Base-by-base conservation (phyloP, 2,113 vertebrate genomes). In the Prietella phreatophila region DNA sequence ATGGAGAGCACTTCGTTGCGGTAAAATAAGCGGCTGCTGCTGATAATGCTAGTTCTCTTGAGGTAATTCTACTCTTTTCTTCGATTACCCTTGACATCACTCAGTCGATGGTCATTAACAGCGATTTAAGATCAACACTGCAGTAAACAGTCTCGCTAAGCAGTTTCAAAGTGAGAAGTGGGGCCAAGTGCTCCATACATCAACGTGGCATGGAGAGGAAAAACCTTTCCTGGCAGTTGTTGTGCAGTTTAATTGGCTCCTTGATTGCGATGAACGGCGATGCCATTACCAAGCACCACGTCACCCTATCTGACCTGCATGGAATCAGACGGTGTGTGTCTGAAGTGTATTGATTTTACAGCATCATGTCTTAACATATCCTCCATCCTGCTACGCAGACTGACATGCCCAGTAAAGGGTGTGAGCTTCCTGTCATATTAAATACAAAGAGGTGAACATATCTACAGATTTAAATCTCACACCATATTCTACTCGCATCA, bases 281-380 rank as follows among this genome's bases (percentile, higher is more conserved):
- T 79, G 76, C 69, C 69, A 58, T 63, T 86, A 36, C 71, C 60
- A 73, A 80, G 79, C 79, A 58, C 55, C 55, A 4, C 79, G 39
- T 85, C 83, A 33, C 42, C 33, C 33, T 79, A 67, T 30, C 58
- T 82, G 89, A 82, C 19, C 56, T 39, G 80, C 67, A 82, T 20
- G 20, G 55, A 84, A 88, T 79, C 82, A 56, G 58, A 85, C 80
- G n/a, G n/a, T 19, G n/a, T 17, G 65, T 88, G 83, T 87, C 50
- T 87, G 86, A 87, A 87, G 65, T 80, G 50, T 50, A 87, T 36
- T 76, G 83, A 87, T 85, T 87, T 88, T 69, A 83, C 69, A 86
- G 79, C 60, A 65, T 42, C 39, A n/a, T 50, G 78, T 47, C 58
- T 42, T 69, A 36, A 69, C 84, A 36, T 55, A 36, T 61, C 60